Evolutionary conservation across 2,797 vertebrate genomes (phyloP).

Genomic region (Sebastes steindachneri): DNA sequence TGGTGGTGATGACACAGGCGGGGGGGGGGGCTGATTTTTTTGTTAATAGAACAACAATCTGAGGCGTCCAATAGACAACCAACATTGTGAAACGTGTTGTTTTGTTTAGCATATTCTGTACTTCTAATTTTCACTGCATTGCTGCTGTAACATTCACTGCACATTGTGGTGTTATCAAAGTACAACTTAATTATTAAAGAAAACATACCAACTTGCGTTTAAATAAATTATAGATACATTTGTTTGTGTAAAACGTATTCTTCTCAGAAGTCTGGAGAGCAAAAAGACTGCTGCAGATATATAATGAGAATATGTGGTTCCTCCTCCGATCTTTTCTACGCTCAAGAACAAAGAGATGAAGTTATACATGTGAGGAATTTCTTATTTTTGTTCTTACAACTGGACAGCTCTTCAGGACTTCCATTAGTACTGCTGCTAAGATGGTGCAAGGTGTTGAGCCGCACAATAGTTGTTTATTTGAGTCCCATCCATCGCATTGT

Average conservation of each 20-base stretch:
- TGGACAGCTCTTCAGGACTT: neutral
- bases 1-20: neutral
- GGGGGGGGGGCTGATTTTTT: neutral
- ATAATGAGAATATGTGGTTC: neutral
- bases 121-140: conserved; percentile 5
- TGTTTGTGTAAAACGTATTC: conserved; percentile 19
- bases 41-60: conserved; percentile 26
- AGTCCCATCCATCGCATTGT: neutral
- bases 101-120: neutral
- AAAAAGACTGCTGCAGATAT: neutral
- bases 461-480: neutral
- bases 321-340: neutral
- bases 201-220: conserved; percentile 21
- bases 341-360: neutral
- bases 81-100: conserved; percentile 6
- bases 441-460: neutral
- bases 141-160: conserved; percentile 19
- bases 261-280: neutral
- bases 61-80: neutral
- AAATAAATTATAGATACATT: conserved; percentile 46
- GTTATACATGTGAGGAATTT: neutral
- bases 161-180: conserved; percentile 28
- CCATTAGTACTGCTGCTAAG: neutral
- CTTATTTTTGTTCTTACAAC: neutral
- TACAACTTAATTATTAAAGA: conserved; percentile 40